Conservation (phyloP, 2,888 invertebrate genomes). For the Loripinus fragilis region DNA sequence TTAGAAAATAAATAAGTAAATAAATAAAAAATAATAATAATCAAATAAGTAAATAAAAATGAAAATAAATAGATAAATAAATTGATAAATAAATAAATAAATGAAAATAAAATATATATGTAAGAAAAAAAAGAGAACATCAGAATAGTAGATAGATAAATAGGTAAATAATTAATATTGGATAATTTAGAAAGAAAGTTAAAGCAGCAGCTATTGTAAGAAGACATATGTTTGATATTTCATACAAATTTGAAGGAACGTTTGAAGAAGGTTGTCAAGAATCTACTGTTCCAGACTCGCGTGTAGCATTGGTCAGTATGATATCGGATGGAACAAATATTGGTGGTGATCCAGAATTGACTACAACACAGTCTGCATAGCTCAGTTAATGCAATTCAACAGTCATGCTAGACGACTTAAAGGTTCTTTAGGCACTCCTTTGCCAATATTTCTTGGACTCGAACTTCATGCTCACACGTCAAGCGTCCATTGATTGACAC, state of each 20-base stretch:
- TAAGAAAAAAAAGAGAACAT: too few species aligned
- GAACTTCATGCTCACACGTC: not conserved
- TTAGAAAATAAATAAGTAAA: too few species aligned
- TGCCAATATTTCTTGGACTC: not conserved
- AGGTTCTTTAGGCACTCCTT: not conserved
- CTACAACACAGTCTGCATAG: not conserved
- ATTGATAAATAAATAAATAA: too few species aligned
- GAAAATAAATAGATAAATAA: too few species aligned
- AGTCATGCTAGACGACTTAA: not conserved
- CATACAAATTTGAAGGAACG: not conserved
- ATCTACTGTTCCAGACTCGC: not conserved
- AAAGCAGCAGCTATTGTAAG: not conserved
- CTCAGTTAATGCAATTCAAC: not conserved
- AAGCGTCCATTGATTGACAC: slow-evolving; percentile 3
- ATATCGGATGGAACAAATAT: not conserved
- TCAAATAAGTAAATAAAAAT: too few species aligned
- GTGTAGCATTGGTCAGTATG: not conserved
- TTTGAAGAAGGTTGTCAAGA: not conserved
- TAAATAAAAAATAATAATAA: too few species aligned
- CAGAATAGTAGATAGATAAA: too few species aligned
- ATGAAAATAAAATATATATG: too few species aligned
- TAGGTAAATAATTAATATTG: too few species aligned
- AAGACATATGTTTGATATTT: not conserved
- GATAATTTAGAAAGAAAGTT: too few species aligned
- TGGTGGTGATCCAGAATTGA: not conserved